Percentiles rank a stretch among this genome's conserved stretches.
Conservation (phyloP, 2,888 invertebrate genomes). For the Tethea ocularis region DNA sequence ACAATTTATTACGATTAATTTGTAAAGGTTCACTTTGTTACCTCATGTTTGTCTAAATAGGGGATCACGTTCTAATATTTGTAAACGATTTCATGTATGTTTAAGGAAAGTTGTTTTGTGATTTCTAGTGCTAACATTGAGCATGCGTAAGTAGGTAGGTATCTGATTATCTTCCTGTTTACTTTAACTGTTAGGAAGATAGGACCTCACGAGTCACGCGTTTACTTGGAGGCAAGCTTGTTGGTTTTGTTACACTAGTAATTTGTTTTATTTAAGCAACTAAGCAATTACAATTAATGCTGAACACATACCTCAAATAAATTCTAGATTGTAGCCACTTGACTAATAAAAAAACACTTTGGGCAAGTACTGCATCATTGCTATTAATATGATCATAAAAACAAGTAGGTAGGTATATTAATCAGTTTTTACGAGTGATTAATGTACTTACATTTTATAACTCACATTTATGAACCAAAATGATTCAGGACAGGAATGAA, state of each 20-base stretch:
- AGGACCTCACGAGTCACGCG: constrained; percentile 22
- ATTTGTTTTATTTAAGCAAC: not conserved
- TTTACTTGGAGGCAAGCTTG: not conserved
- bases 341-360: not conserved
- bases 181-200: constrained; percentile 30
- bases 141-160: constrained; percentile 17
- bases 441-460: too few relatives aligned
- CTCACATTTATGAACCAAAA: too few relatives aligned
- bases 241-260: not conserved
- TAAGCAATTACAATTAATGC: not conserved
- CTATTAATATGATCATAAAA: not conserved
- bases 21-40: not conserved
- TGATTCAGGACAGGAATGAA: too few relatives aligned
- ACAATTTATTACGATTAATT: too few relatives aligned
- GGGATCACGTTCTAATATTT: constrained; percentile 40
- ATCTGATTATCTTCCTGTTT: constrained; percentile 38
- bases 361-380: not conserved
- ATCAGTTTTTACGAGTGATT: too few relatives aligned
- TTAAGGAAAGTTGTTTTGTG: constrained; percentile 34
- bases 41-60: constrained; percentile 28
- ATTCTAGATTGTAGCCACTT: not conserved
- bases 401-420: not conserved
- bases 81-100: constrained; percentile 28
- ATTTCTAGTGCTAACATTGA: constrained; percentile 31
- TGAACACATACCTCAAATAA: not conserved